Conservation (phyloP, 2,797 vertebrate species). For the Hypotaenidia philippensis region DNA sequence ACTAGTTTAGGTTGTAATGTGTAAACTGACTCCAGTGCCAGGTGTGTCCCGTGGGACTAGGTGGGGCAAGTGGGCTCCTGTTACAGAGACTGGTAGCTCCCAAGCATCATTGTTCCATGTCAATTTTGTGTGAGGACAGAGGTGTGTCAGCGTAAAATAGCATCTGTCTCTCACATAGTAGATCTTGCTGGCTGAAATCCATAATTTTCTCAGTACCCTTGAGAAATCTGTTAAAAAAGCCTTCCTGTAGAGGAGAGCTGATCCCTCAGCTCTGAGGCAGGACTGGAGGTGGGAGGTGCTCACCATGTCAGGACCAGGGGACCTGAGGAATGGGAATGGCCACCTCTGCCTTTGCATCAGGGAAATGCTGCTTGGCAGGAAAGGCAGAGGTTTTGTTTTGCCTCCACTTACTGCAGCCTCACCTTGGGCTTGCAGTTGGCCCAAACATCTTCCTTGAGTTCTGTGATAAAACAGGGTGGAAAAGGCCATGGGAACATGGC, state of each 20-base stretch:
- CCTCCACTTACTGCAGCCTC: not conserved
- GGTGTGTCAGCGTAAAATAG: not conserved
- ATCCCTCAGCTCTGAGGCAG: not conserved
- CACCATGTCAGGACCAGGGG: rapidly evolving
- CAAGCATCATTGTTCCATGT: not conserved
- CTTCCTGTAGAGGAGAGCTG: not conserved
- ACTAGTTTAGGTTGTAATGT: not conserved
- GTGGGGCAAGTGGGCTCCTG: not conserved
- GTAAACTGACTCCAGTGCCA: not conserved
- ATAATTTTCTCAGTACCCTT: not conserved
- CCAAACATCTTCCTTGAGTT: not conserved
- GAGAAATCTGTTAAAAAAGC: not conserved
- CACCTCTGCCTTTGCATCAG: not conserved
- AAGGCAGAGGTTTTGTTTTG: not conserved
- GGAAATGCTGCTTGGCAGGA: not conserved
- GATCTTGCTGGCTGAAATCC: not conserved
- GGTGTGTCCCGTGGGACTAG: not conserved
- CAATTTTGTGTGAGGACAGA: not conserved
- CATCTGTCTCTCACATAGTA: rapidly evolving
- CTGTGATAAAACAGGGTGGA: not conserved
- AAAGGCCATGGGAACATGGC: not conserved
- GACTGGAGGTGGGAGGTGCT: not conserved
- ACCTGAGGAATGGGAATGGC: not conserved
- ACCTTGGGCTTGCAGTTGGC: not conserved
- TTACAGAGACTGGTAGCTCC: rapidly evolving